Evolutionary conservation across 2,797 vertebrate species (phyloP).

Genomic region (Enteromius argenteus): DNA sequence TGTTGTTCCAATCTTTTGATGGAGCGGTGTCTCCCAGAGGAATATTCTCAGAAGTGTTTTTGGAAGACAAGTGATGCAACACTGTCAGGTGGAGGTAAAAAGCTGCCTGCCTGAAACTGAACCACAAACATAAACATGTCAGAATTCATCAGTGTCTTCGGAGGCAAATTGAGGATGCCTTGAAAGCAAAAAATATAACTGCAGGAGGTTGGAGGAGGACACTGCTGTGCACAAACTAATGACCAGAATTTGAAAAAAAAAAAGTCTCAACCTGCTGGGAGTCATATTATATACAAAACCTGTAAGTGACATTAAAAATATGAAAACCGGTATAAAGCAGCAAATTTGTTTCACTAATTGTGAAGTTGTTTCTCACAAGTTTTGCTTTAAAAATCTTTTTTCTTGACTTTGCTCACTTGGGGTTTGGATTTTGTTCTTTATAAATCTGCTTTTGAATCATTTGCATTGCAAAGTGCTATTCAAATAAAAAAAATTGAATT

Average conservation of each 20-base stretch:
- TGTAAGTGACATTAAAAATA: neutral
- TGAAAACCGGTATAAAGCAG: neutral
- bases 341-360: neutral
- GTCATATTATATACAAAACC: neutral
- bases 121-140: constrained; percentile 50
- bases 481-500: neutral
- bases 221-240: constrained; percentile 1
- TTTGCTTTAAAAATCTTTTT: neutral
- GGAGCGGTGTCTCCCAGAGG: constrained; percentile 48
- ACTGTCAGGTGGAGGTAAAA: constrained; percentile 50
- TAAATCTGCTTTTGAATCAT: neutral
- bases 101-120: constrained; percentile 39
- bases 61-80: constrained; percentile 51
- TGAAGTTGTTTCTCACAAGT: neutral
- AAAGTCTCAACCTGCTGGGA: neutral
- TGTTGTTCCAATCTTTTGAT: constrained; percentile 52
- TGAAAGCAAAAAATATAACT: constrained; percentile 45
- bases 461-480: neutral
- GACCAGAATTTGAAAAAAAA: neutral
- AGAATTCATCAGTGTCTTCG: constrained; percentile 47
- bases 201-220: constrained; percentile 16
- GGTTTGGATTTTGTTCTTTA: neutral
- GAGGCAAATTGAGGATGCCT: constrained; percentile 31
- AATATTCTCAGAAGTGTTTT: constrained; percentile 43
- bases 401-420: neutral